A percentile compares a stretch with the other conserved stretches of the same genome.
phyloP scores from a whole-genome alignment of 1,140 invertebrate genomes.

The Bicyclus anynana region DNA sequence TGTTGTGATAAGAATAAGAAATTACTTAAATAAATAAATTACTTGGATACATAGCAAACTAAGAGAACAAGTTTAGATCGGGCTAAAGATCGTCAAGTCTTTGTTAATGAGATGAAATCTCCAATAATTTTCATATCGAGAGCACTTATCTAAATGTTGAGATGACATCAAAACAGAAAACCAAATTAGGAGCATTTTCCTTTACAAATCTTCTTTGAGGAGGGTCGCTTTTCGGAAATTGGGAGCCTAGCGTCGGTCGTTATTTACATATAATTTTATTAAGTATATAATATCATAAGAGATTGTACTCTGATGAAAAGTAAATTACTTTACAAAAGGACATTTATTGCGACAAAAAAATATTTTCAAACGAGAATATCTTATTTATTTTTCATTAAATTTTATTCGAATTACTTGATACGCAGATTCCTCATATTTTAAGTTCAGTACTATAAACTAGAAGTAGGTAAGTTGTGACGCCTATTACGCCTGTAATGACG shows the following conservation, averaged over 20 bases:
- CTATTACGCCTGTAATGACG: no score
- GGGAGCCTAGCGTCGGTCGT: constrained; percentile 1
- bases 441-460: no score
- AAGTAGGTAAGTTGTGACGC: no score
- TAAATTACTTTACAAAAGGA: not conserved
- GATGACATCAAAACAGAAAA: constrained; percentile 49
- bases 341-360: no score
- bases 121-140: constrained; percentile 4
- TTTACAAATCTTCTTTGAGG: constrained; percentile 58
- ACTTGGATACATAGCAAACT: no score
- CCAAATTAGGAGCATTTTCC: constrained; percentile 49
- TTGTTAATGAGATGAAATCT: not conserved
- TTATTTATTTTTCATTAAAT: no score
- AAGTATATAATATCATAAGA: not conserved
- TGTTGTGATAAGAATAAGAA: no score
- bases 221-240: constrained; percentile 37
- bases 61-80: no score
- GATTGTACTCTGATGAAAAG: not conserved
- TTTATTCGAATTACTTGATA: no score
- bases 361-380: no score
- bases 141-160: constrained; percentile 6
- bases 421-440: no score
- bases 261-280: not conserved
- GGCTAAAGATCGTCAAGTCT: not conserved
- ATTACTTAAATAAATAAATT: no score